A percentile compares a stretch with the other conserved stretches of the same genome.
These are phyloP conservation scores for Stenchaetothrips biformis DNA, from an alignment of 2,888 invertebrate genomes.

Conservation along the genomic window DNA sequence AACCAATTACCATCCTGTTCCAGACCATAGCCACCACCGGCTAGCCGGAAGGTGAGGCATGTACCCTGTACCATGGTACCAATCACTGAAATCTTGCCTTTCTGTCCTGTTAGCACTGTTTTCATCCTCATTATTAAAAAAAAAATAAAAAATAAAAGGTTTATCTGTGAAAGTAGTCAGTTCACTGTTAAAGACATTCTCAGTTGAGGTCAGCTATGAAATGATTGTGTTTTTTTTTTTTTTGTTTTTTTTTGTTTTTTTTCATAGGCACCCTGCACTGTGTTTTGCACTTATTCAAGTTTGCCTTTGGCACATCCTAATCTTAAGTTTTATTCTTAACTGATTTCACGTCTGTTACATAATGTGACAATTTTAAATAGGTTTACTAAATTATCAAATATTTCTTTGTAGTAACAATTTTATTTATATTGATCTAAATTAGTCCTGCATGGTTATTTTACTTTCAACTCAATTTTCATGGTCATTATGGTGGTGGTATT, in stretches of 20 bases:
- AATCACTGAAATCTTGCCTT: not conserved
- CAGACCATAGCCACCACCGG: constrained; percentile 33
- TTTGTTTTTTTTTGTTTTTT: not conserved
- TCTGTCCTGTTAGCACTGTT: not conserved
- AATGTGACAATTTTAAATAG: too few relatives aligned
- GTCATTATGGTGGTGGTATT: not conserved
- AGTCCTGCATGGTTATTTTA: not conserved
- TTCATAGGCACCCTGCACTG: not conserved
- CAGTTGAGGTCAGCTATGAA: too few relatives aligned
- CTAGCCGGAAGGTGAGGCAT: constrained; percentile 12
- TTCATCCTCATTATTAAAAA: not conserved
- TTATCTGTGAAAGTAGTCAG: not conserved
- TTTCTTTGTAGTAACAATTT: not conserved
- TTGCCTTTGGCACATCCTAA: not conserved
- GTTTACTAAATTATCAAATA: not conserved
- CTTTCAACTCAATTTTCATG: not conserved
- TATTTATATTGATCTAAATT: not conserved
- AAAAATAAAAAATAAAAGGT: not conserved
- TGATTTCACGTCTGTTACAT: too few relatives aligned
- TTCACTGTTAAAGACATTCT: not conserved
- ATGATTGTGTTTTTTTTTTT: not conserved
- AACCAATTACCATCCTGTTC: constrained; percentile 36
- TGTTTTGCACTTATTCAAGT: not conserved
- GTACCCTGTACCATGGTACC: not conserved
- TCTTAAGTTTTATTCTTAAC: not conserved